phyloP scores from a whole-genome alignment of 2,113 vertebrate genomes.

The Sterna hirundo region DNA sequence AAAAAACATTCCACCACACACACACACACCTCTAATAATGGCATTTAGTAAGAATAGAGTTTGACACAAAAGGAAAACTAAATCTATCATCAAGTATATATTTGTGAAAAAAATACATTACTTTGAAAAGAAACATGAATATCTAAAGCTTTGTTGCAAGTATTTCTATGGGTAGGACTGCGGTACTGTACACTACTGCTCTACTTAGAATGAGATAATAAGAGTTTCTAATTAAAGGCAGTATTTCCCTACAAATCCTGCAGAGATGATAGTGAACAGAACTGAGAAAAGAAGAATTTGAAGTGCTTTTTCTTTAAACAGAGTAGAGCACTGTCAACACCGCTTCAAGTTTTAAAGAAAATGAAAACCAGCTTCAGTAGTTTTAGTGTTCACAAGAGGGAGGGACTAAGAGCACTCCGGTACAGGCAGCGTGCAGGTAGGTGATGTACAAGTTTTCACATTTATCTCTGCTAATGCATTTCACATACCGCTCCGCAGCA shows the following conservation, averaged over 20 bases:
- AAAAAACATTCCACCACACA: background rate
- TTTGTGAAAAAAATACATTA: background rate
- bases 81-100: background rate
- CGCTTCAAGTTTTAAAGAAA: background rate
- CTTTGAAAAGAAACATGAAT: background rate
- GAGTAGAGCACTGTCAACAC: background rate
- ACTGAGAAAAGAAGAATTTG: background rate
- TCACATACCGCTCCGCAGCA: background rate
- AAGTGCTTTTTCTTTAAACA: background rate
- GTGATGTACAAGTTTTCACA: background rate
- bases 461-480: background rate
- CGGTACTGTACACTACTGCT: background rate
- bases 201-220: background rate
- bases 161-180: background rate
- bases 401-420: background rate
- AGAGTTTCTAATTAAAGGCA: background rate
- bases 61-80: background rate
- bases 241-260: background rate
- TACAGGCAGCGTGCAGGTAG: background rate
- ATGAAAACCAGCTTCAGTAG: background rate
- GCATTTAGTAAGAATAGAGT: background rate
- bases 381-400: background rate
- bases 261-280: background rate
- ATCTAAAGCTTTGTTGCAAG: background rate
- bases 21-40: background rate